phyloP scores from a whole-genome alignment of 2,888 invertebrate genomes.

The Anoplius nigerrimus region DNA sequence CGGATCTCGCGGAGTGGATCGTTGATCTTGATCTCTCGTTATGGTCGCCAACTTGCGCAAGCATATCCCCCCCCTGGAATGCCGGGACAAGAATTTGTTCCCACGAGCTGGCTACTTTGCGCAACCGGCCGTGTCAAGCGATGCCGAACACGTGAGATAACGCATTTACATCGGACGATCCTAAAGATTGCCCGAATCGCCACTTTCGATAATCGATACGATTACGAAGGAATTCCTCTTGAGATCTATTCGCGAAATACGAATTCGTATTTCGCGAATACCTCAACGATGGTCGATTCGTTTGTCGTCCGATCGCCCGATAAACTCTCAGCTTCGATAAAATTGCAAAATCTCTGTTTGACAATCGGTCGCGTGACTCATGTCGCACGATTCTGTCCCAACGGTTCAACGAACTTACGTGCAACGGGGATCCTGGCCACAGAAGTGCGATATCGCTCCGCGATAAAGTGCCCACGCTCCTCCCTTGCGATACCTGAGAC shows the following conservation, averaged over 20 bases:
- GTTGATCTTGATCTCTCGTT: constrained; percentile 42
- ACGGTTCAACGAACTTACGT: constrained; percentile 74
- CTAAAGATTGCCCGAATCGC: no score
- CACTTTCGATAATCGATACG: no score
- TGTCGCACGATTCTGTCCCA: not conserved
- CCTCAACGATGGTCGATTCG: no score
- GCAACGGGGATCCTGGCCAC: constrained; percentile 79
- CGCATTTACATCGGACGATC: no score
- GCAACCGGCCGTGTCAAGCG: not conserved
- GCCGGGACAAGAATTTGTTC: constrained; percentile 4
- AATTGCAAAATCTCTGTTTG: no score
- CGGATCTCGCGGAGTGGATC: constrained; percentile 15
- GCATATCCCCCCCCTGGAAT: not conserved
- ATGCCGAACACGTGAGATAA: not conserved
- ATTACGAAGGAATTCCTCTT: no score
- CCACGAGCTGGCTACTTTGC: not conserved
- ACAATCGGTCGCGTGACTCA: not conserved
- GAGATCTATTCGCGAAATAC: no score
- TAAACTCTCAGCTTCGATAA: no score
- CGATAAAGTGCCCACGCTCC: constrained; percentile 70
- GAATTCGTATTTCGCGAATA: not conserved
- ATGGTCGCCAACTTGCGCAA: constrained; percentile 17
- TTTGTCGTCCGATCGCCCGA: no score
- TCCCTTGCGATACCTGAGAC: constrained; percentile 63
- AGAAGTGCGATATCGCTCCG: constrained; percentile 80